These are phyloP conservation scores for Drosophila neotestacea DNA, from an alignment of 2,888 invertebrate genomes.

Conservation along the genomic window DNA sequence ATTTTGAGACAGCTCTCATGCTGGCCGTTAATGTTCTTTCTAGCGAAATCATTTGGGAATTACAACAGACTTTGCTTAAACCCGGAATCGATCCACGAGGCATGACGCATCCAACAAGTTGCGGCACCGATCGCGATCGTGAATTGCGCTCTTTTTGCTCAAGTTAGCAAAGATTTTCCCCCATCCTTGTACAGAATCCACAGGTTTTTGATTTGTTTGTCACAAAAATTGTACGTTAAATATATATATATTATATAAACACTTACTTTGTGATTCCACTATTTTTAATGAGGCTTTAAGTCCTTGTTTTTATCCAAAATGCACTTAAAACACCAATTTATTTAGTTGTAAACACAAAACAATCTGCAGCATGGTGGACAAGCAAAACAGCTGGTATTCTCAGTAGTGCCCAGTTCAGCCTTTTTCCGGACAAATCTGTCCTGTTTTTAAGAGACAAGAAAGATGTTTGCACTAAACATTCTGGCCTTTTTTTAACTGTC, in stretches of 20 bases:
- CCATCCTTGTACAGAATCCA: constrained; percentile 34
- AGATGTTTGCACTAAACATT: too few relatives aligned
- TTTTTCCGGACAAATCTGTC: too few relatives aligned
- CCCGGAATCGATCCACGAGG: constrained; percentile 65
- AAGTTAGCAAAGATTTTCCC: constrained; percentile 3
- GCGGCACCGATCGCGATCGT: constrained; percentile 66
- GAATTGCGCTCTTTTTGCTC: constrained; percentile 59
- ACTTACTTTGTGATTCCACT: constrained; percentile 48
- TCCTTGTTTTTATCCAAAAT: background rate
- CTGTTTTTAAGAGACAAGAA: too few relatives aligned
- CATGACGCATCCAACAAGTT: constrained; percentile 61
- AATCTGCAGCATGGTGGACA: constrained; percentile 52
- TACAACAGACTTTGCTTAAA: constrained; percentile 79
- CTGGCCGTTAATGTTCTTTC: constrained; percentile 80
- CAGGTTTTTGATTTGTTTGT: constrained; percentile 35
- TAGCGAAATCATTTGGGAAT: constrained; percentile 79
- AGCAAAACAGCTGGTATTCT: constrained; percentile 65
- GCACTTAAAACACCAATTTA: constrained; percentile 14
- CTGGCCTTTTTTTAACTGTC: too few relatives aligned
- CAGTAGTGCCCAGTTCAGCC: constrained; percentile 22
- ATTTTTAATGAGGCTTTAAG: background rate
- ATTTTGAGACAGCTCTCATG: constrained; percentile 77
- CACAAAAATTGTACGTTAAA: constrained; percentile 39
- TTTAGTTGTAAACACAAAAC: constrained; percentile 54
- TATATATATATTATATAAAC: constrained; percentile 8